A percentile compares a stretch with the other conserved stretches of the same genome.
These are phyloP conservation scores for Drosophila kambysellisi DNA, from an alignment of 2,888 invertebrate genomes.

Conservation along the genomic window DNA sequence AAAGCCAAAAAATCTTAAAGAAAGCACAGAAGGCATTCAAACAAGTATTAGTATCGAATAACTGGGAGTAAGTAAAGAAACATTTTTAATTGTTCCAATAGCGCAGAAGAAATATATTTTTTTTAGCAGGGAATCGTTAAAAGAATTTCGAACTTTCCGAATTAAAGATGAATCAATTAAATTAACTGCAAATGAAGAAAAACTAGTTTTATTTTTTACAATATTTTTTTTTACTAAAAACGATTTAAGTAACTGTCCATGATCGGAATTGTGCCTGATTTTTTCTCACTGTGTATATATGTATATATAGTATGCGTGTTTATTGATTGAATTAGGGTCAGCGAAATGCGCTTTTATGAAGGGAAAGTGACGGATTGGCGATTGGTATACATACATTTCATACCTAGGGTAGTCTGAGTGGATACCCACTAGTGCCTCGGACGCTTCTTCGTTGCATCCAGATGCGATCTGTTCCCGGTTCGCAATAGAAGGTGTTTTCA, in stretches of 20 bases:
- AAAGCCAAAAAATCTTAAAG: background rate
- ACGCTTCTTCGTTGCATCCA: slow-evolving; percentile 91
- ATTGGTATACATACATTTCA: slow-evolving; percentile 83
- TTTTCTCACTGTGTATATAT: background rate
- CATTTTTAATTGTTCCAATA: background rate
- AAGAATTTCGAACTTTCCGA: background rate
- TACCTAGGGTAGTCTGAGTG: slow-evolving; percentile 94
- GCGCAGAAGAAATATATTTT: background rate
- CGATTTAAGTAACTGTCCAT: background rate
- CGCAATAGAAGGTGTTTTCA: slow-evolving; percentile 89
- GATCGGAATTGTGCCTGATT: background rate
- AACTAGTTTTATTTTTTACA: background rate
- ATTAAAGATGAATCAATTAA: background rate
- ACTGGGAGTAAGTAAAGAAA: background rate
- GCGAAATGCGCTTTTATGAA: slow-evolving; percentile 13
- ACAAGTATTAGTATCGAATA: background rate
- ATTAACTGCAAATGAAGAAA: background rate
- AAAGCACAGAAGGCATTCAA: background rate
- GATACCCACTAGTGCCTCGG: slow-evolving; percentile 94
- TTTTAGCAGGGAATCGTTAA: background rate
- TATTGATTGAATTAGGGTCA: background rate
- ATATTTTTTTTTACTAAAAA: background rate
- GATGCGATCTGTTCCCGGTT: slow-evolving; percentile 87
- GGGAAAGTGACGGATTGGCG: slow-evolving; percentile 31
- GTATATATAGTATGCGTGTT: background rate